Evolutionary conservation across 1,140 invertebrate genomes (phyloP), one percentile per base, ranked within the genome.

Genomic region (Fopius arisanus): DNA sequence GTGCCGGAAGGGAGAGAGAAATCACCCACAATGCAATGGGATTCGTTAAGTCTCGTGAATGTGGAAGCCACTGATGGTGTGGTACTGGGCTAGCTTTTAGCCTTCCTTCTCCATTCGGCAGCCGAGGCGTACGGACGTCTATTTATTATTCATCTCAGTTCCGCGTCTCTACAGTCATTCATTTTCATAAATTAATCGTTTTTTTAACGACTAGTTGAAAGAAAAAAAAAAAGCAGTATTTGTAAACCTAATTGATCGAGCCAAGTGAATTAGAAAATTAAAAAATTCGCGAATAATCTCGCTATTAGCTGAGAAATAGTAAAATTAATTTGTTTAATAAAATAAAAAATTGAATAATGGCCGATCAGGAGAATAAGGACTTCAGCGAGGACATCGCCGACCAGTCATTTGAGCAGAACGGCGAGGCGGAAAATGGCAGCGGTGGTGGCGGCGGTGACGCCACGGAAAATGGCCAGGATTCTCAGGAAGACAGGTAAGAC

Each of bases 321-420:
- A 68, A 43, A 69, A 65, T 23, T 70, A 29, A 48, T 31, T 59
- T 28, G 12, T 21, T 51, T n/a, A 16, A 31, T 40, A 14, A 1
- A 19, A 67, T 68, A 72, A 65, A 33, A n/a, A 37, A 23, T 51
- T 73, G 73, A 70, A 81, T 21, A 67, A 88, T 88, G 86, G 82
- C 85, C 33, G 86, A 87, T 76, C 86, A 87, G 79, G 87, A 88
- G 74, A 86, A 83, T 59, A 88, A 88, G 79, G 86, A 88, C 73
- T 88, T 87, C 81, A 88, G 86, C 81, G 87, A 88, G 72, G 87
- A 88, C 75, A 80, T 88, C 66, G 82, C 82, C 40, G 86, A 87
- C 54, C 86, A 87, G 71, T 87, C 81, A 62, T 88, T 86, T 67
- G 87, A 88, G 74, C 87, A 88, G 80, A 88, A 88, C 75, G 86